These are phyloP conservation scores for Sogatella furcifera DNA, from an alignment of 1,140 invertebrate genomes.

Conservation along the genomic window DNA sequence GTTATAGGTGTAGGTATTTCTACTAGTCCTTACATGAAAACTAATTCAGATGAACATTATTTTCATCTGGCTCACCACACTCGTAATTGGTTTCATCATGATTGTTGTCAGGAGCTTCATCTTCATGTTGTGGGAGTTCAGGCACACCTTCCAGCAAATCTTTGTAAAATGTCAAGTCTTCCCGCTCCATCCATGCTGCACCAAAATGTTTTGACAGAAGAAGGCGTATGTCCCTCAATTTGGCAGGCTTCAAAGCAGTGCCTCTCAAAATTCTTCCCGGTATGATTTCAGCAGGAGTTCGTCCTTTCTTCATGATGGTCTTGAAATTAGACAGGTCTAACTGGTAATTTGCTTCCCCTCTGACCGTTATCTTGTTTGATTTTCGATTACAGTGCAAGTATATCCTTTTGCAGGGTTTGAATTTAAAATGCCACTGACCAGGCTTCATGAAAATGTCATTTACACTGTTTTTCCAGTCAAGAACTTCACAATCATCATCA, in stretches of 20 bases:
- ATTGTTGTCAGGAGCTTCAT: no score
- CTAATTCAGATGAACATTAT: no score
- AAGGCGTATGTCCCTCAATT: conserved; percentile 6
- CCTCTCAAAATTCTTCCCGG: background rate
- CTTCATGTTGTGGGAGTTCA: no score
- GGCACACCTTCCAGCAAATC: no score
- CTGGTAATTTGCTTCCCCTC: conserved; percentile 8
- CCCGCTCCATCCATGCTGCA: conserved; percentile 3
- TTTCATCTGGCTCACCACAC: no score
- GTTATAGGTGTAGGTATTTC: no score
- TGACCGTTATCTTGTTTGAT: conserved; percentile 10
- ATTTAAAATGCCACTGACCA: conserved; percentile 16
- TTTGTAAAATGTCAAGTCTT: no score
- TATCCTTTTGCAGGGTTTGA: conserved; percentile 16
- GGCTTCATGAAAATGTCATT: background rate
- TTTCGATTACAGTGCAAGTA: conserved; percentile 8
- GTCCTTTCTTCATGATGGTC: background rate
- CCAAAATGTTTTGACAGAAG: conserved; percentile 12
- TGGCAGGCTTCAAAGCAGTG: background rate
- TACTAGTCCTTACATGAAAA: no score
- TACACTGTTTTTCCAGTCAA: conserved; percentile 13
- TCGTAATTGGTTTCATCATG: no score
- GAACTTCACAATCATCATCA: conserved; percentile 5
- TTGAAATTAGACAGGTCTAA: background rate
- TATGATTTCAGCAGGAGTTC: background rate